Conservation (phyloP, 2,797 vertebrate genomes). For the Etheostoma nigrum region DNA sequence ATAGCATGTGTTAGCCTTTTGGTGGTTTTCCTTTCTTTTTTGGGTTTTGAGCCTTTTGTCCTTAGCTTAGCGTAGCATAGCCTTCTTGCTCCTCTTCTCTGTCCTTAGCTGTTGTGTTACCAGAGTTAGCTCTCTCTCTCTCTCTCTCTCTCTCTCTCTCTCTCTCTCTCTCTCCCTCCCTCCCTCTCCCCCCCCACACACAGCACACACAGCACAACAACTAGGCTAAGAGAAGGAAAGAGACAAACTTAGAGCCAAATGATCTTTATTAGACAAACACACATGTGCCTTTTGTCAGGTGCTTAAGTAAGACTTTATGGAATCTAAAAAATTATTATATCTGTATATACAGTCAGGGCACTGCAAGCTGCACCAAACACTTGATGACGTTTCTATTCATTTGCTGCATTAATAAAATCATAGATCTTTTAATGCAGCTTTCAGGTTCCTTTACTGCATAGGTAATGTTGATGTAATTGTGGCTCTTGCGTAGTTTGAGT, state of each 20-base stretch:
- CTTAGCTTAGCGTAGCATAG: no score
- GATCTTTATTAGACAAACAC: conserved; percentile 19
- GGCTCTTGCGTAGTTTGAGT: conserved; percentile 11
- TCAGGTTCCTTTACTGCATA: conserved; percentile 1
- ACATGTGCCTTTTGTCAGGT: conserved; percentile 14
- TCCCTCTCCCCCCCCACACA: no score
- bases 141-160: conserved; percentile 4
- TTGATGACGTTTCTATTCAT: not conserved
- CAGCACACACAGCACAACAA: conserved; percentile 17
- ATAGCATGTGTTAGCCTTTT: no score
- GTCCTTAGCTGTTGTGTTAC: no score
- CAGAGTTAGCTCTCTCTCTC: conserved; percentile 2
- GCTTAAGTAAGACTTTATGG: conserved; percentile 9
- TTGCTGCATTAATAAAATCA: conserved; percentile 7
- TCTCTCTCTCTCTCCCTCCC: not conserved
- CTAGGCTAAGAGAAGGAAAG: conserved; percentile 15
- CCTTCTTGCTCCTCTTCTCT: no score
- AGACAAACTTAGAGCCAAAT: conserved; percentile 22
- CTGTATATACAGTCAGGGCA: not conserved
- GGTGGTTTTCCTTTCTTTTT: no score
- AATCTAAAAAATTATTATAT: not conserved
- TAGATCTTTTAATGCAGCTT: conserved; percentile 5
- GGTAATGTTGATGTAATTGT: conserved; percentile 3
- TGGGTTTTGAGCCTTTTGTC: no score
- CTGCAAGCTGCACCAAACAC: conserved; percentile 9